phyloP scores from a whole-genome alignment of 2,888 invertebrate species.

The Heliconius sara region DNA sequence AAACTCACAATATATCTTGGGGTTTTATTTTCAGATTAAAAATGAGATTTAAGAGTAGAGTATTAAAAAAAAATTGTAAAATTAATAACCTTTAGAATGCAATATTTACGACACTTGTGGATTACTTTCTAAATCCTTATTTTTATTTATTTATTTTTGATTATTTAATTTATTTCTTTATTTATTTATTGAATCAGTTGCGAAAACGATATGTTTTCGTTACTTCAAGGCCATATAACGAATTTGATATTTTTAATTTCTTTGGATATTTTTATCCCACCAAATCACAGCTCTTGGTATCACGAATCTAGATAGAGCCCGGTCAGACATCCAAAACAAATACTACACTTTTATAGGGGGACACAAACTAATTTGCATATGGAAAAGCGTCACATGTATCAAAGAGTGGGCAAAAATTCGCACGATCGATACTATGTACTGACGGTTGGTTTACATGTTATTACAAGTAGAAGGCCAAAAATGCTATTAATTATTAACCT shows the following conservation, averaged over 20 bases:
- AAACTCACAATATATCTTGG: too few relatives aligned
- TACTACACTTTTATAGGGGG: slow-evolving; percentile 74
- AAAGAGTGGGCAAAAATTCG: slow-evolving; percentile 54
- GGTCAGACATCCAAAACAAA: slow-evolving; percentile 77
- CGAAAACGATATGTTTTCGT: background rate
- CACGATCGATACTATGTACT: slow-evolving; percentile 53
- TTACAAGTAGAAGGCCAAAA: background rate
- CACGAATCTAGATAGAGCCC: slow-evolving; percentile 48
- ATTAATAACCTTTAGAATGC: too few relatives aligned
- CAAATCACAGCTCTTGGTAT: background rate
- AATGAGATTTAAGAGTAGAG: too few relatives aligned
- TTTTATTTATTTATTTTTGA: background rate
- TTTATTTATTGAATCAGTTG: too few relatives aligned
- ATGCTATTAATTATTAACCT: background rate
- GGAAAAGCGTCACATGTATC: slow-evolving; percentile 75
- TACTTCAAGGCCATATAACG: background rate
- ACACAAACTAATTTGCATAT: slow-evolving; percentile 78
- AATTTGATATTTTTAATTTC: background rate
- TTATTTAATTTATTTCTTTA: background rate
- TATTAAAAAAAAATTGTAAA: too few relatives aligned
- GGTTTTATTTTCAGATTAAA: too few relatives aligned
- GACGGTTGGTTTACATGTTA: slow-evolving; percentile 36
- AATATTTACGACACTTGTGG: too few relatives aligned
- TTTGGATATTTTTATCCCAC: background rate
- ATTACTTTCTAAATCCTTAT: too few relatives aligned